Percentiles rank a stretch among this genome's conserved stretches.
Evolutionary conservation across 2,888 invertebrate genomes (phyloP).

Genomic region (Mayetiola destructor): DNA sequence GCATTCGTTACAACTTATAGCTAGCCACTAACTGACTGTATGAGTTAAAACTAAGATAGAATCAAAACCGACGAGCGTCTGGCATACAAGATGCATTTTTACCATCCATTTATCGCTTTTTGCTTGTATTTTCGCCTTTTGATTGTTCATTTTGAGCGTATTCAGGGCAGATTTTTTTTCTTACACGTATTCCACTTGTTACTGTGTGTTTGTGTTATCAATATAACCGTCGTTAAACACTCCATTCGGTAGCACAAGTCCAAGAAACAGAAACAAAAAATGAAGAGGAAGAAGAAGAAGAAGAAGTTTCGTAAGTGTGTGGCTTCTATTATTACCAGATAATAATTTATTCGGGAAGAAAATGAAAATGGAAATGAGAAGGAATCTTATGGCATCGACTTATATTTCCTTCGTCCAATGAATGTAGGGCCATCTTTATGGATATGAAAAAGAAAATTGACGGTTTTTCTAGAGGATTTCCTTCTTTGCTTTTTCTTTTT

Average conservation of each 20-base stretch:
- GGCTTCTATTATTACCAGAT: background rate
- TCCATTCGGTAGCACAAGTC: background rate
- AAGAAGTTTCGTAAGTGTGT: background rate
- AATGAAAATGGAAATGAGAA: conserved; percentile 6
- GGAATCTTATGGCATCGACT: background rate
- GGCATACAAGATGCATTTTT: background rate
- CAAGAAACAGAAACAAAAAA: no score
- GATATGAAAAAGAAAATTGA: no score
- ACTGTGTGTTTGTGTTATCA: background rate
- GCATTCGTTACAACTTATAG: no score
- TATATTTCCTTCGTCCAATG: no score
- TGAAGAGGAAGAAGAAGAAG: no score
- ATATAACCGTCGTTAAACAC: background rate
- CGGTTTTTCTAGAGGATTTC: no score
- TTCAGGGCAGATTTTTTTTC: background rate
- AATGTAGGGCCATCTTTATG: no score
- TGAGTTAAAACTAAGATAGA: no score
- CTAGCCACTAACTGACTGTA: no score
- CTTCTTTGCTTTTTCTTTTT: no score
- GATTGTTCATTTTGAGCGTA: background rate
- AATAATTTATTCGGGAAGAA: conserved; percentile 3
- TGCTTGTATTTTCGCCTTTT: background rate
- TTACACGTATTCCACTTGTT: background rate
- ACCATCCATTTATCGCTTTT: background rate
- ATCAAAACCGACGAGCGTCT: no score